Evolutionary conservation across 1,140 invertebrate genomes (phyloP), one percentile per base, ranked within the genome.

Genomic region (Eubasilissa regina): DNA sequence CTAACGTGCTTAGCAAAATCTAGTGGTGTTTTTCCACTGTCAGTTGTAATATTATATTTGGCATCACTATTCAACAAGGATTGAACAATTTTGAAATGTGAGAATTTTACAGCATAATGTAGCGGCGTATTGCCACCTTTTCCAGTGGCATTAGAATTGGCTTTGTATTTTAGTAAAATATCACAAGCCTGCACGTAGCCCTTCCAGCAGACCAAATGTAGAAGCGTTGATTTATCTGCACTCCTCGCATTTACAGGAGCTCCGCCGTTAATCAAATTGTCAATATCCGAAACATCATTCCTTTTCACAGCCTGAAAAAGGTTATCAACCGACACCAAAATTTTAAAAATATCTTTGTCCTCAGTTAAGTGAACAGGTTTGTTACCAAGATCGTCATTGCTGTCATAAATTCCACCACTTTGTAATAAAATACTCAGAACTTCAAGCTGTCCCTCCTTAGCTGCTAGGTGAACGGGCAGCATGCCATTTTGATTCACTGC

Each of bases 301-400:
- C 19, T 21, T 51, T 70, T 45, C 21, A 70, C 45, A 21, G 43
- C 45, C 19, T 48, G 10, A 21, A 47, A 70, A 4, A 70, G 66
- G 11, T 70, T 17, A 48, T 70, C 45, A 15, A 70, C n/a, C 12
- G 9, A 51, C 12, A 48, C 45, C 0, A 70, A 70, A 3, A 17
- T 11, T 15, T 17, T 19, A n/a, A 13, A 9, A 4, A 48, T 17
- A 47, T 10, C 17, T n/a, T 17, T 15, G 4, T 48, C n/a, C 17
- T 45, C 13, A n/a, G 66, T 70, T 17, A 48, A 48, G 25, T 70
- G 9, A 19, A 17, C 13, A 7, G 66, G 66, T 48, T 17, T 70
- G n/a, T 70, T 70, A 12, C 66, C 66, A 1, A 45, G 19, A 48
- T 11, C 12, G 25, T 70, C 66, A 1, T 19, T 6, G 48, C 12